Conservation (phyloP, 2,888 invertebrate species). For the Mythimna lalbum region DNA sequence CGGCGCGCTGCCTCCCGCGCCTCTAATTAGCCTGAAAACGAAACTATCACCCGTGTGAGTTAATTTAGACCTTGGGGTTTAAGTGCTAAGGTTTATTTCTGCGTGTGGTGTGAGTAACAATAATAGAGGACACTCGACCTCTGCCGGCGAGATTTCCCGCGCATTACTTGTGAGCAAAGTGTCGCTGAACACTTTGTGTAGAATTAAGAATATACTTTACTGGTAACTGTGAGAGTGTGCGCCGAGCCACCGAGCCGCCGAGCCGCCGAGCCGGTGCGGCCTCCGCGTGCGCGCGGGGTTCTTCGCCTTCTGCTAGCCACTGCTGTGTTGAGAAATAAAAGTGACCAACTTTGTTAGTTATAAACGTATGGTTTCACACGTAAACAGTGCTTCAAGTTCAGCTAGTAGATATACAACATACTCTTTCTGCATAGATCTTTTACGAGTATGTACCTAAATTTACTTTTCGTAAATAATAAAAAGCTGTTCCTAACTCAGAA, state of each 20-base stretch:
- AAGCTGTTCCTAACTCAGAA: no score
- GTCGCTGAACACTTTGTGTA: conserved; percentile 66
- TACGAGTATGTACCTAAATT: no score
- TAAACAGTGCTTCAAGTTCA: not conserved
- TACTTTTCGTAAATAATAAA: no score
- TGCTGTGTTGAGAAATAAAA: not conserved
- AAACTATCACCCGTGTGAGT: conserved; percentile 65
- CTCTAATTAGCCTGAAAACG: conserved; percentile 89
- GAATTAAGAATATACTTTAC: conserved; percentile 63
- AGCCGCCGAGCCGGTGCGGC: no score
- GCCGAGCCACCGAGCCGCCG: no score
- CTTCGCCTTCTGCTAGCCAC: not conserved
- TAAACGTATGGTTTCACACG: not conserved
- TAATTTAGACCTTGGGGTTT: conserved; percentile 66
- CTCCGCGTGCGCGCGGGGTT: not conserved
- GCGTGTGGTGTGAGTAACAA: conserved; percentile 70
- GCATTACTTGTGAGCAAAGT: conserved; percentile 71
- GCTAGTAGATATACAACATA: no score
- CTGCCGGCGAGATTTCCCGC: conserved; percentile 79
- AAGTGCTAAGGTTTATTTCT: conserved; percentile 68
- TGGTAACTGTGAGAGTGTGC: conserved; percentile 7
- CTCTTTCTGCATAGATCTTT: no score
- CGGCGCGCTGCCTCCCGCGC: conserved; percentile 71
- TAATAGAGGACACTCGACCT: conserved; percentile 88
- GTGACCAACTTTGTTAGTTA: not conserved